Base-by-base conservation (phyloP, 2,888 invertebrate genomes). In the Xestoiulus laeticollis region DNA sequence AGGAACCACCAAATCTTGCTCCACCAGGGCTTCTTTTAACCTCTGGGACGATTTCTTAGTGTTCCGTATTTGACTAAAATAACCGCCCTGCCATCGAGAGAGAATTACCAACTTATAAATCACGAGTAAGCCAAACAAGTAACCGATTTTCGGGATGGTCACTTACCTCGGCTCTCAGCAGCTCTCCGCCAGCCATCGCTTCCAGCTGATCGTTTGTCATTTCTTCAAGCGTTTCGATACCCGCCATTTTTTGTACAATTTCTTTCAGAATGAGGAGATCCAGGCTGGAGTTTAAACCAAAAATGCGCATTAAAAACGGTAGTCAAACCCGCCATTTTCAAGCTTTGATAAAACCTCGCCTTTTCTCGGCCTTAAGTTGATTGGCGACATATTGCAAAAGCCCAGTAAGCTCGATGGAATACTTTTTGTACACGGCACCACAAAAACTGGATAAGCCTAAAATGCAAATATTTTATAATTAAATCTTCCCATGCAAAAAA, bases 171-270 rank as follows among this genome's bases (percentile, higher is more conserved):
- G 97, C 96, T 91, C 97, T 95, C 3, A 99, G 93, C 86, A 98
- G 93, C 93, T 99, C 99, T 0, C 99, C 99, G 12, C 99, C 99
- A 87, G 97, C 96, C 95, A 99, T 96, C 0, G 99, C 99, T 91
- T 98, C 97, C 87, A 99, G 93, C 91, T 99, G 99, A 91, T 99
- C 99, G 32, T 96, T 94, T 0, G 99, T 99, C 94, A 99, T 96
- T 92, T 98, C 98, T 92, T 98, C 98, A 0, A 96, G 96, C 0
- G 98, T 96, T 93, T 99, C 99, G 88, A 99, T 97, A 0, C 99
- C 99, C 0, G 98, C 97, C 99, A 99, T 99, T 93, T 99, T 99
- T 93, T 98, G 98, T 83, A 99, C 97, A 90, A 99, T 96, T 93
- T 99, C 99, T 92, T 99, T 97, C 88, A 99, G 93, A 90, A 99